phyloP scores from a whole-genome alignment of 2,888 invertebrate genomes.

The Chromoteleia sp. region DNA sequence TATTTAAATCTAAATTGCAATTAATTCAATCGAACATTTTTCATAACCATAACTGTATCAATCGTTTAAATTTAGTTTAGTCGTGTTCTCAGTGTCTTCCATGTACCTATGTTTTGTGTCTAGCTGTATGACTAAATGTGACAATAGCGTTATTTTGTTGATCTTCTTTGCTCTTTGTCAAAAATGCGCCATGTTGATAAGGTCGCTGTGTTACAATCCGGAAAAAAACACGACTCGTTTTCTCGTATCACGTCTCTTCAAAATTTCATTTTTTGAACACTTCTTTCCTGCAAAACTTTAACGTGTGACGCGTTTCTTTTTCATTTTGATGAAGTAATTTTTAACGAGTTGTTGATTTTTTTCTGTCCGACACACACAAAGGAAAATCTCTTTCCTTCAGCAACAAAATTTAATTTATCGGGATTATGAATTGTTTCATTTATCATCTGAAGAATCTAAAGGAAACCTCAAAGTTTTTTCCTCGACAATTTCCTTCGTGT shows the following conservation, averaged over 20 bases:
- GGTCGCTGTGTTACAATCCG: conserved; percentile 49
- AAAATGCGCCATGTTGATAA: conserved; percentile 43
- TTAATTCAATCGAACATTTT: background rate
- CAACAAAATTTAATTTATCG: background rate
- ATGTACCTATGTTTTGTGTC: conserved; percentile 46
- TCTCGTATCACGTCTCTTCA: background rate
- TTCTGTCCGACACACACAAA: conserved; percentile 51
- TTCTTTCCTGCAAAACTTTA: background rate
- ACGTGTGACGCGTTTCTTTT: too few relatives aligned
- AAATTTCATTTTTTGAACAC: conserved; percentile 24
- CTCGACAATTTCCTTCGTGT: conserved; percentile 53
- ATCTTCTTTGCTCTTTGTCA: conserved; percentile 66
- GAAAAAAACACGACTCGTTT: conserved; percentile 63
- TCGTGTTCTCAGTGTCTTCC: conserved; percentile 37
- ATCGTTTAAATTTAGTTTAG: conserved; percentile 29
- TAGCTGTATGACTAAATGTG: conserved; percentile 54
- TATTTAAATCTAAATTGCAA: background rate
- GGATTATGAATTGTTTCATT: conserved; percentile 6
- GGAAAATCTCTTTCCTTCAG: conserved; percentile 21
- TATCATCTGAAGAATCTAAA: too few relatives aligned
- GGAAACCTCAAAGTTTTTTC: too few relatives aligned
- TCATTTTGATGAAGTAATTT: background rate
- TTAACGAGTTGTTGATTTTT: conserved; percentile 59
- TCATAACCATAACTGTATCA: conserved; percentile 16
- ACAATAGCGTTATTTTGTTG: conserved; percentile 27